Base-by-base conservation (phyloP, 2,888 invertebrate species). In the Cacoxenus indagator region DNA sequence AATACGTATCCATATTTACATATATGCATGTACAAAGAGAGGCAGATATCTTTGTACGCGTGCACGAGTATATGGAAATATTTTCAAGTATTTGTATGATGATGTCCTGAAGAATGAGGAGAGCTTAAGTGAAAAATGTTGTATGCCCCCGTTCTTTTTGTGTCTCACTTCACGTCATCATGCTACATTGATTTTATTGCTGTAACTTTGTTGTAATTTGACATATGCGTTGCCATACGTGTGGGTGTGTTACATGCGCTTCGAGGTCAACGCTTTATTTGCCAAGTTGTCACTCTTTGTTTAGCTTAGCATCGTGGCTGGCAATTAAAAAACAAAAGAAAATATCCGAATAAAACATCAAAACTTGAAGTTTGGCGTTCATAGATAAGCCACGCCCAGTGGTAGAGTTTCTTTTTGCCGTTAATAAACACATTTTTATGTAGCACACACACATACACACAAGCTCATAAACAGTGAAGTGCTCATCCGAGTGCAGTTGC, bases 81-180 rank as follows among this genome's bases (percentile, higher is more conserved):
- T 37, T 8, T 37, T 37, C 8, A 37, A 14, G 2, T 37, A 37
- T 14, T 37, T 37, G 8, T 37, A 37, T 37, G n/a, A n/a, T n/a
- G 37, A 37, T 37, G 37, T 37, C 8, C 37, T 37, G 14, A 37
- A 22, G 54, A n/a, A n/a, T 54, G 54, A 24, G 22, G 31, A 67
- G 70, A 27, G 48, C 68, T 68, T 76, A 79, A 78, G 78, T 78
- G 78, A 78, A 76, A 77, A 78, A 79, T 74, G 78, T 70, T 79
- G 82, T 78, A 67, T 71, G 61, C 68, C 19, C 37, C 9, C 37
- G 37, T 14, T 11, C 37, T 14, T 37, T 37, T 37, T 37, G 37
- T n/a, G n/a, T n/a, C n/a, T n/a, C n/a, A n/a, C 37, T 14, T 37
- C 9, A 4, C 31, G 4, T 37, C 37, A 5, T 37, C 37, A 11